Evolutionary conservation across 2,888 invertebrate genomes (phyloP), one percentile per base, ranked within the genome.

Genomic region (Ophraella communa): DNA sequence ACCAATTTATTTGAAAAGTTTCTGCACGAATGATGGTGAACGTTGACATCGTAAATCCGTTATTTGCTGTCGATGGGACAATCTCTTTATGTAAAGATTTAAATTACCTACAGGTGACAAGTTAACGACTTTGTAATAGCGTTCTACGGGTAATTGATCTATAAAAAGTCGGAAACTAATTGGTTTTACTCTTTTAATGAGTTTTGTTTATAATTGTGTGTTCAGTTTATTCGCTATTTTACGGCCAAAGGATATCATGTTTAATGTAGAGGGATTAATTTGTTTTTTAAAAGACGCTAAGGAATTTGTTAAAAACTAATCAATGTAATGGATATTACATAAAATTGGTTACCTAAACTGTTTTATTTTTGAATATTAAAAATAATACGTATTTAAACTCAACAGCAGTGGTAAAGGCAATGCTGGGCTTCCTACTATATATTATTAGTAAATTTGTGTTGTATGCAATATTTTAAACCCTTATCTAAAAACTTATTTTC

Each of bases 141-240:
- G 33, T 45, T 27, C 52, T 33, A 14, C 30, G 62, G 44, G 52
- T 54, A 54, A 64, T 64, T 59, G 49, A 39, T 54, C 54, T 20
- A 58, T 64, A 49, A 30, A 64, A 64, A 21, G 42, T 39, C 44
- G 27, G 45, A 35, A 64, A 54, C 54, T 64, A 54, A 64, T 54
- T 64, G 58, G 47, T 59, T 47, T 59, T 54, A 59, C 39, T 47
- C 24, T 24, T 44, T 45, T 58, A 33, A 57, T 56, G 44, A 45
- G 47, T 42, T 51, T 62, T 47, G n/a, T n/a, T 52, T 14, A 24
- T 49, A 55, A 42, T 39, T 39, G 56, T 56, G 27, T 18, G 20
- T n/a, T n/a, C 10, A 17, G 17, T 42, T 55, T 42, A 27, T 55
- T 55, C 24, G 42, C 17, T n/a, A 8, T 42, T 55, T 55, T 55